A percentile compares a stretch with the other conserved stretches of the same genome.
These are phyloP conservation scores for Barypeithes pellucidus DNA, from an alignment of 2,888 invertebrate genomes.

Conservation along the genomic window DNA sequence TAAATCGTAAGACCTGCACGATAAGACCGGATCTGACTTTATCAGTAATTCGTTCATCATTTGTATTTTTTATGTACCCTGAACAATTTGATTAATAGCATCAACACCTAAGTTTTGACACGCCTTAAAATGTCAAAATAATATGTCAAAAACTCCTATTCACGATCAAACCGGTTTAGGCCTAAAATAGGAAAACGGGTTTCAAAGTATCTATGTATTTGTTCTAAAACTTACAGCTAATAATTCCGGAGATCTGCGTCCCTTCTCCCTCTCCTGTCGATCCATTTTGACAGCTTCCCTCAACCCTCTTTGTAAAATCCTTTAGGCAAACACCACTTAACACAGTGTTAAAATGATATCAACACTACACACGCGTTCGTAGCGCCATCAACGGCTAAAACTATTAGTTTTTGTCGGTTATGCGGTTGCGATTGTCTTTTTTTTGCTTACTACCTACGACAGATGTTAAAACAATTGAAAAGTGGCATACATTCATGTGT, in stretches of 20 bases:
- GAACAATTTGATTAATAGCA: slow-evolving; percentile 37
- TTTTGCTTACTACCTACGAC: slow-evolving; percentile 2
- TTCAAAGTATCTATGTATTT: neutral
- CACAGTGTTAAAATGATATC: slow-evolving; percentile 51
- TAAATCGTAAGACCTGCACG: too few relatives aligned
- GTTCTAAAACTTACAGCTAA: slow-evolving; percentile 67
- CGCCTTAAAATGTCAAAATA: neutral
- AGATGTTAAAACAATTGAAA: slow-evolving; percentile 57
- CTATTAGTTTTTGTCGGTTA: slow-evolving; percentile 25
- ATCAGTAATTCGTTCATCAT: too few relatives aligned
- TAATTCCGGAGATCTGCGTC: slow-evolving; percentile 70
- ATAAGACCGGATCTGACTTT: too few relatives aligned
- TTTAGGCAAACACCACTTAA: slow-evolving; percentile 53
- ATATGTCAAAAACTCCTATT: neutral
- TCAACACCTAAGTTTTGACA: neutral
- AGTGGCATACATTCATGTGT: slow-evolving; percentile 69
- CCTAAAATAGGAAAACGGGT: slow-evolving; percentile 8
- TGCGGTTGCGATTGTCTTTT: slow-evolving; percentile 10
- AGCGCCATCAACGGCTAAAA: slow-evolving; percentile 51
- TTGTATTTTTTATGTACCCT: too few relatives aligned
- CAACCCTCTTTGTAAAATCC: slow-evolving; percentile 47
- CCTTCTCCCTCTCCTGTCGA: slow-evolving; percentile 70
- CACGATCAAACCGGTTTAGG: neutral
- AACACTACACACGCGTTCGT: slow-evolving; percentile 50
- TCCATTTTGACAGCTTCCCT: slow-evolving; percentile 67